Conservation (phyloP, 2,113 vertebrate species). For the Malurus alboscapulatus region DNA sequence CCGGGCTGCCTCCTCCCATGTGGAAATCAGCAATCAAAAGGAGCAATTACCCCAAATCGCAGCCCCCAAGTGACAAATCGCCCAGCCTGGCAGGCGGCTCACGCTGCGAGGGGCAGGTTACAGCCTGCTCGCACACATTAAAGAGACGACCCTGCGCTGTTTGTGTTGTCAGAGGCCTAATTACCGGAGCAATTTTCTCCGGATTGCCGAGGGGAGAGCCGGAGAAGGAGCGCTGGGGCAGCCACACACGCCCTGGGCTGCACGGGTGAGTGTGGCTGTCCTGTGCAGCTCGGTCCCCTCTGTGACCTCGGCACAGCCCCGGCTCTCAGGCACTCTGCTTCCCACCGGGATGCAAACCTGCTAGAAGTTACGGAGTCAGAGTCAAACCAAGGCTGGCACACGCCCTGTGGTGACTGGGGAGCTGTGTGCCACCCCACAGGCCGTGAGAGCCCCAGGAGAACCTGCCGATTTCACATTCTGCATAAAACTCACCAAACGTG, state of each 20-base stretch:
- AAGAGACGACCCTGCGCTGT: conserved; percentile 47
- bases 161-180: conserved; percentile 30
- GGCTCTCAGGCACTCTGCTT: background rate
- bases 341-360: background rate
- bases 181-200: conserved; percentile 50
- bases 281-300: background rate
- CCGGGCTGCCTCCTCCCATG: conserved; percentile 32
- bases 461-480: too few species aligned
- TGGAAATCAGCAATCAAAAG: conserved; percentile 61
- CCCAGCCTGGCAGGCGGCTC: conserved; percentile 9
- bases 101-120: background rate
- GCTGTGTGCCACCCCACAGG: too few species aligned
- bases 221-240: background rate
- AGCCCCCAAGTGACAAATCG: conserved; percentile 55
- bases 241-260: background rate
- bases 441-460: too few species aligned
- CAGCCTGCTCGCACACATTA: conserved; percentile 48
- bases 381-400: too few species aligned
- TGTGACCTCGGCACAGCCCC: background rate
- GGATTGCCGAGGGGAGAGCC: background rate
- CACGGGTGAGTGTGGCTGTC: background rate
- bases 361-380: too few species aligned
- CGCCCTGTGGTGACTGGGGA: too few species aligned
- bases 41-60: conserved; percentile 46
- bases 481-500: too few species aligned